Conservation (phyloP, 2,888 invertebrate genomes). For the Mimumesa dahlbomi region DNA sequence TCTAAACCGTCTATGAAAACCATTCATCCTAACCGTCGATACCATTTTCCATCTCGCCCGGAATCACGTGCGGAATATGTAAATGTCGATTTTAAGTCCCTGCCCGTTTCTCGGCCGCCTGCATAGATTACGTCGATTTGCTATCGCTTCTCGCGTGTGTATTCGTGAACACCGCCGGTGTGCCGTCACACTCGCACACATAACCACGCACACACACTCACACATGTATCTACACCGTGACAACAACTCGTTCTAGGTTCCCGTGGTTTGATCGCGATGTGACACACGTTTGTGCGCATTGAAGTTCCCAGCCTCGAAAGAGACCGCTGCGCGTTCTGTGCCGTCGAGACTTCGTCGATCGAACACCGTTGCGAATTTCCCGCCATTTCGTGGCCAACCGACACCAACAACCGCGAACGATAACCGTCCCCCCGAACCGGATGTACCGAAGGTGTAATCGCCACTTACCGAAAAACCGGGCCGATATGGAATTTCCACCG, state of each 20-base stretch:
- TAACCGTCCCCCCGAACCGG: neutral
- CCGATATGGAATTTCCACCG: conserved; percentile 19
- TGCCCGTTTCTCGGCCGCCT: neutral
- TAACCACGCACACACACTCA: neutral
- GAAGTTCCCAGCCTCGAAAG: conserved; percentile 74
- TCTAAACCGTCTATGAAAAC: too few species aligned
- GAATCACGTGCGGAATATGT: too few species aligned
- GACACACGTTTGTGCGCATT: conserved; percentile 77
- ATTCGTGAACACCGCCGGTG: too few species aligned
- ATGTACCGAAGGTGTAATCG: neutral
- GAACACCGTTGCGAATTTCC: conserved; percentile 39
- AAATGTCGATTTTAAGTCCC: neutral
- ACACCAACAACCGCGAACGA: neutral
- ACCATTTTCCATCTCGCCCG: too few species aligned
- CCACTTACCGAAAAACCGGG: conserved; percentile 51
- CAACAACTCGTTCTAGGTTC: conserved; percentile 1
- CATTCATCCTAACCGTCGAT: too few species aligned
- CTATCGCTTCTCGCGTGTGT: too few species aligned
- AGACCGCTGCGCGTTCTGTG: conserved; percentile 37
- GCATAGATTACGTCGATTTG: conserved; percentile 9
- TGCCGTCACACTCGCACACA: too few species aligned
- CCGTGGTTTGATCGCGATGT: conserved; percentile 46
- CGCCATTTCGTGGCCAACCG: conserved; percentile 21
- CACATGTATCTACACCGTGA: neutral
- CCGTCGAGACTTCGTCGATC: conserved; percentile 57